These are phyloP conservation scores for Heliconius erato DNA, from an alignment of 2,888 invertebrate species.

Conservation along the genomic window DNA sequence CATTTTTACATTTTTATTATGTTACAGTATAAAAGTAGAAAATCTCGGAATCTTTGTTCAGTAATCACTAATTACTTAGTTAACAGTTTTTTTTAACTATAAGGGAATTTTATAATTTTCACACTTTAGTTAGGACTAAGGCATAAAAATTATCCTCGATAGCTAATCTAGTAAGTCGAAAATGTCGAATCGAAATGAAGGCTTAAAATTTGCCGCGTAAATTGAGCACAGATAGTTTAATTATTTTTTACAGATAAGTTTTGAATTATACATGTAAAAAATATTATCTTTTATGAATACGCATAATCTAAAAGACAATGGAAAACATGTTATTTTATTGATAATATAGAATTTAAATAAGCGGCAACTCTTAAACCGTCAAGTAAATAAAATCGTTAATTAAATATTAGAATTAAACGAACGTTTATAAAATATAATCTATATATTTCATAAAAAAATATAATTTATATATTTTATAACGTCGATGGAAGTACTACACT, in stretches of 20 bases:
- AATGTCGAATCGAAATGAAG: conserved; percentile 46
- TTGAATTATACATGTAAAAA: not conserved
- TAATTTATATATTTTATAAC: conserved; percentile 60
- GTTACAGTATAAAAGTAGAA: conserved; percentile 46
- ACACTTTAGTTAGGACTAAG: conserved; percentile 55
- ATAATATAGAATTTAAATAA: not conserved
- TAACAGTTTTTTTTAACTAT: not conserved
- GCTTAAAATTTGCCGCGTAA: conserved; percentile 21
- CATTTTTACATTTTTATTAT: conserved; percentile 67
- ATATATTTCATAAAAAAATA: conserved; percentile 27
- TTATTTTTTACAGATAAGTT: conserved; percentile 13
- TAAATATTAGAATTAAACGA: conserved; percentile 26
- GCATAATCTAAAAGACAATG: not conserved
- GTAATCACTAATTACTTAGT: conserved; percentile 39
- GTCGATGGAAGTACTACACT: conserved; percentile 46
- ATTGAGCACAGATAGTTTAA: conserved; percentile 22
- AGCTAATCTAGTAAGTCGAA: conserved; percentile 34
- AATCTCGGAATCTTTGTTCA: conserved; percentile 47
- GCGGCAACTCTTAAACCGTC: conserved; percentile 12
- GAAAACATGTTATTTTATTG: not conserved
- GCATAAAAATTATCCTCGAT: conserved; percentile 52
- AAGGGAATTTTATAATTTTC: conserved; percentile 49
- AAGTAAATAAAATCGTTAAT: conserved; percentile 22
- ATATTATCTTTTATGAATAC: not conserved
- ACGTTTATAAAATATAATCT: conserved; percentile 45